Conservation (phyloP, 2,888 invertebrate genomes). For the Mythimna pallens region DNA sequence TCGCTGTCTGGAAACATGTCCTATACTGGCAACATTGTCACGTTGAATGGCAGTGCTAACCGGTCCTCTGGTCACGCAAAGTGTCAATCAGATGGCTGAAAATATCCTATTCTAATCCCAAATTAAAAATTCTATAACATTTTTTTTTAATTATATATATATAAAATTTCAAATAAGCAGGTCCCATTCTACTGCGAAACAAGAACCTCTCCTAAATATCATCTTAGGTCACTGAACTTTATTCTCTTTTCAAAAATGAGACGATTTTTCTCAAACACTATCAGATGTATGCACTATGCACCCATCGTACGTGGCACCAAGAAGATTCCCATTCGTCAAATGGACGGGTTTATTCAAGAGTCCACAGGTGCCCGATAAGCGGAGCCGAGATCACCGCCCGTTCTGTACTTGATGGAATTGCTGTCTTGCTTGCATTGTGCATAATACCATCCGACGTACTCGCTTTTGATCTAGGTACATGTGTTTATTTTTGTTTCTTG, state of each 20-base stretch:
- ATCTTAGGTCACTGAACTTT: not conserved
- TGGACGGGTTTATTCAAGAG: conserved; percentile 83
- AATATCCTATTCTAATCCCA: too few species aligned
- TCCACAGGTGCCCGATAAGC: conserved; percentile 87
- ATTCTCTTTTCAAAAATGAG: conserved; percentile 8
- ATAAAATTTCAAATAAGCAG: too few species aligned
- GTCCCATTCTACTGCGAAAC: too few species aligned
- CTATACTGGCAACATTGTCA: too few species aligned
- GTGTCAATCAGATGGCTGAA: too few species aligned
- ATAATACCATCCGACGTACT: conserved; percentile 72
- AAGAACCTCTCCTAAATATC: too few species aligned
- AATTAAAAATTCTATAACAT: too few species aligned
- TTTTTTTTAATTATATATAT: too few species aligned
- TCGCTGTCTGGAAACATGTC: too few species aligned
- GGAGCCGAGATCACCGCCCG: conserved; percentile 73
- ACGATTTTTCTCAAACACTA: conserved; percentile 31
- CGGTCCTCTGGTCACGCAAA: too few species aligned
- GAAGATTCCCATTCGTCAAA: conserved; percentile 74
- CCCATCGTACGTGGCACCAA: conserved; percentile 42
- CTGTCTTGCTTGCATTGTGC: conserved; percentile 76
- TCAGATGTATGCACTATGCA: conserved; percentile 39
- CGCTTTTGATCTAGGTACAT: conserved; percentile 45
- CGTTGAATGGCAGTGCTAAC: too few species aligned
- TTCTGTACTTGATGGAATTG: conserved; percentile 83
- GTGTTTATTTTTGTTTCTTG: conserved; percentile 41